Percentiles rank a stretch among this genome's conserved stretches.
Evolutionary conservation across 1,140 invertebrate species (phyloP).

Genomic region (Papilio glaucus): DNA sequence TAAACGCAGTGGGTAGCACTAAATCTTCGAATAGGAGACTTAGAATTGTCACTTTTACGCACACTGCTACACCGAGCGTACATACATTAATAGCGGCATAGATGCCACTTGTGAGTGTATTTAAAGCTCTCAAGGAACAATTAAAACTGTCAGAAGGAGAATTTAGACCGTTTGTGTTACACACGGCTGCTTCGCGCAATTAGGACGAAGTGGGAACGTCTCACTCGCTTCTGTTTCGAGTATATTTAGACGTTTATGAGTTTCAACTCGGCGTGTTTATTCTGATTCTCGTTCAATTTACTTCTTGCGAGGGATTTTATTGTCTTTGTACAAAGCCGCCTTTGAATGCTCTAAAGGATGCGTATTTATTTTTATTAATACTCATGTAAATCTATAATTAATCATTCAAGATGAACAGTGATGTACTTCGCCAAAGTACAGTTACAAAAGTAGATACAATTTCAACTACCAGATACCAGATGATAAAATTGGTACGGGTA

Average conservation of each 20-base stretch:
- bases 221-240: constrained; percentile 51
- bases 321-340: constrained; percentile 27
- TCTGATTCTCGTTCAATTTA: constrained; percentile 35
- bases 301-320: constrained; percentile 38
- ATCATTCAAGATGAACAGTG: neutral
- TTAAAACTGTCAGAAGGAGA: constrained; percentile 71
- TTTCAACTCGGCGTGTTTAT: constrained; percentile 40
- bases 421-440: neutral
- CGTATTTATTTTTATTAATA: constrained; percentile 24
- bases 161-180: constrained; percentile 69
- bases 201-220: constrained; percentile 56
- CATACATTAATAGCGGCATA: constrained; percentile 65
- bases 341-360: constrained; percentile 29
- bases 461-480: neutral
- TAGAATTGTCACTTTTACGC: constrained; percentile 65
- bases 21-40: constrained; percentile 61
- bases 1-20: constrained; percentile 46
- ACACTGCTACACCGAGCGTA: constrained; percentile 55
- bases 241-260: constrained; percentile 65
- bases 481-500: neutral
- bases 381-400: neutral
- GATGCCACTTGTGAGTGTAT: constrained; percentile 65
- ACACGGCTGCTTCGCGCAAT: constrained; percentile 61
- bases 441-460: neutral
- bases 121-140: constrained; percentile 67